phyloP scores from a whole-genome alignment of 2,113 vertebrate species.

The Pterocles burchelli region DNA sequence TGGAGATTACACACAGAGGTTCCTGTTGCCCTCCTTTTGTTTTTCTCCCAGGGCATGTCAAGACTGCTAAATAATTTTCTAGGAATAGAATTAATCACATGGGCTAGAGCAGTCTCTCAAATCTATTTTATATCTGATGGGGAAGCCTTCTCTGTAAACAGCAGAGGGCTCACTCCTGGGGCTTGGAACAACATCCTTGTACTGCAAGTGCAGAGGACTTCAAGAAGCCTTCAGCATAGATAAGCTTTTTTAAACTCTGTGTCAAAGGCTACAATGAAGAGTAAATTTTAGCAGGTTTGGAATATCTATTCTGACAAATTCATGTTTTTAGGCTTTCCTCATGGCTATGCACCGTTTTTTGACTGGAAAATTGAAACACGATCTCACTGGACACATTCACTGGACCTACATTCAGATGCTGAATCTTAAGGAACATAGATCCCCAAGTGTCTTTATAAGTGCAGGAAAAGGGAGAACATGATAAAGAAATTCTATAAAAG shows the following conservation, averaged over 20 bases:
- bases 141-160: not conserved
- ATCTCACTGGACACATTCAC: not conserved
- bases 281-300: not conserved
- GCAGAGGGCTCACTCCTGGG: not conserved
- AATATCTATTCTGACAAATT: not conserved
- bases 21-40: conserved; percentile 5
- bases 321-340: not conserved
- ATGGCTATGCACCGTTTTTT: not conserved
- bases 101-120: not conserved
- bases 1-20: not conserved
- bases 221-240: not conserved
- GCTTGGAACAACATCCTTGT: not conserved
- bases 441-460: not conserved
- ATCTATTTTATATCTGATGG: not conserved
- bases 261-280: not conserved
- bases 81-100: not conserved
- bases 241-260: not conserved
- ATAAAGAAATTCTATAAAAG: not conserved
- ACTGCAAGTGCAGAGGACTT: not conserved
- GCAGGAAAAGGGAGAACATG: not conserved
- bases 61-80: conserved; percentile 30
- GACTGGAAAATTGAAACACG: not conserved
- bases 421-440: not conserved
- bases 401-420: not conserved
- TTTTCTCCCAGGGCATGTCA: not conserved